Base-by-base conservation (phyloP, 2,888 invertebrate genomes). In the Trissolcus japonicus region DNA sequence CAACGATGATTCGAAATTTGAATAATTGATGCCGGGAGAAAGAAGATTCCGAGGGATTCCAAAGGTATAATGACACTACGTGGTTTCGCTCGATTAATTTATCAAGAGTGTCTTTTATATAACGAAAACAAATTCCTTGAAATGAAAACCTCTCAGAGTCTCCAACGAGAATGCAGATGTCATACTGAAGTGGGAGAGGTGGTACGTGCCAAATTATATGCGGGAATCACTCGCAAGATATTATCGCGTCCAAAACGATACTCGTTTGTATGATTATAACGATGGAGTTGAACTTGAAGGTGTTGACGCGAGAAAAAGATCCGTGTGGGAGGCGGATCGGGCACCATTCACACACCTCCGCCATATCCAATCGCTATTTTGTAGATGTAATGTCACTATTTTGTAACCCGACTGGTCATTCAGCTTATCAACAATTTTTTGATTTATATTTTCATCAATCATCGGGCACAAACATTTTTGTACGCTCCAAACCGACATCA, bases 241-340 rank as follows among this genome's bases (percentile, higher is more conserved):
- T 81, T 86, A 86, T 86, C 87, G 35, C 35, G 81, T 80, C 71
- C 79, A 81, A 84, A 86, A 79, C 79, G 35, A 35, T 35, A 78
- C 77, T 76, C 76, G 69, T 78, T 68, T 79, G 73, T 75, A 71
- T 65, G 81, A 79, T 79, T 80, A 76, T 76, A 78, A 76, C 75
- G 79, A 72, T 29, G 66, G 77, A 61, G 77, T 81, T 83, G 82
- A 35, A 35, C 78, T 80, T 78, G 74, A 82, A 86, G 84, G 86
- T 86, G 87, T 86, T 86, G 86, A 87, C 86, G 83, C 81, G 82
- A 83, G 82, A 82, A 82, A 80, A 83, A 81, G 80, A 83, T 72
- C 78, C 73, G 72, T 66, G 81, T 80, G 82, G 83, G 81, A 82
- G 81, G 83, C 84, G 82, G 11, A 35, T 35, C 35, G 7, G 35